phyloP scores from a whole-genome alignment of 2,797 vertebrate genomes.

The Eutrigla gurnardus region DNA sequence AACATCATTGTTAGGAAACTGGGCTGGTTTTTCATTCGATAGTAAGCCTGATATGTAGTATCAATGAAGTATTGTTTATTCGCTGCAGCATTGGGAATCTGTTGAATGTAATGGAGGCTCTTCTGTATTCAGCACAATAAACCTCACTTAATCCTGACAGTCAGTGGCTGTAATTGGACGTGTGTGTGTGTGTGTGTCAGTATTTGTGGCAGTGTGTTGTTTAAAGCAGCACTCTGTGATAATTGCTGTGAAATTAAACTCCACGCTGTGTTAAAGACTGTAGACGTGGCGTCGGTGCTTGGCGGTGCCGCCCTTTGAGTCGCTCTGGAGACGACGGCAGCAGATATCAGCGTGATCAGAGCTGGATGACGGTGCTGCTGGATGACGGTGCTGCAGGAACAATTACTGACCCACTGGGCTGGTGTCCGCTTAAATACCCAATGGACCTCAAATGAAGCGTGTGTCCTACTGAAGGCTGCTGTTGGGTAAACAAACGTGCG shows the following conservation, averaged over 20 bases:
- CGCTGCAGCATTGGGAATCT: too few relatives aligned
- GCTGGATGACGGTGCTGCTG: constrained; percentile 12
- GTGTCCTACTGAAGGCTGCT: constrained; percentile 60
- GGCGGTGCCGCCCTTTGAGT: constrained; percentile 5
- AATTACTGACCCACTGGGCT: constrained; percentile 49
- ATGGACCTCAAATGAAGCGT: constrained; percentile 45
- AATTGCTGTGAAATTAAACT: constrained; percentile 66
- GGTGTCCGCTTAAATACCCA: constrained; percentile 59
- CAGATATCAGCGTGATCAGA: constrained; percentile 57
- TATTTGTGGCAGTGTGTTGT: constrained; percentile 18
- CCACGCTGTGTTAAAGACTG: constrained; percentile 46
- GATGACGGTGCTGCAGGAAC: constrained; percentile 25
- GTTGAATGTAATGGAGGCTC: too few relatives aligned
- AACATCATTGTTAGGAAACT: too few relatives aligned
- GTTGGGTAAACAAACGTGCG: constrained; percentile 54
- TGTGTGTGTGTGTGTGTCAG: constrained; percentile 5
- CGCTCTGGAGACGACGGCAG: constrained; percentile 18
- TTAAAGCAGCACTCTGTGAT: constrained; percentile 46
- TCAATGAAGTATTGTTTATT: background rate
- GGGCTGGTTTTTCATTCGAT: too few relatives aligned
- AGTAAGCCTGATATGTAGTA: too few relatives aligned
- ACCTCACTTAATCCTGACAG: too few relatives aligned
- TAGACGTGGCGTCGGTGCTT: constrained; percentile 38
- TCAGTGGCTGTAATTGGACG: too few relatives aligned
- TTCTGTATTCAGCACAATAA: too few relatives aligned